Evolutionary conservation across 2,888 invertebrate species (phyloP).

Genomic region (Pseudococcus viburni): DNA sequence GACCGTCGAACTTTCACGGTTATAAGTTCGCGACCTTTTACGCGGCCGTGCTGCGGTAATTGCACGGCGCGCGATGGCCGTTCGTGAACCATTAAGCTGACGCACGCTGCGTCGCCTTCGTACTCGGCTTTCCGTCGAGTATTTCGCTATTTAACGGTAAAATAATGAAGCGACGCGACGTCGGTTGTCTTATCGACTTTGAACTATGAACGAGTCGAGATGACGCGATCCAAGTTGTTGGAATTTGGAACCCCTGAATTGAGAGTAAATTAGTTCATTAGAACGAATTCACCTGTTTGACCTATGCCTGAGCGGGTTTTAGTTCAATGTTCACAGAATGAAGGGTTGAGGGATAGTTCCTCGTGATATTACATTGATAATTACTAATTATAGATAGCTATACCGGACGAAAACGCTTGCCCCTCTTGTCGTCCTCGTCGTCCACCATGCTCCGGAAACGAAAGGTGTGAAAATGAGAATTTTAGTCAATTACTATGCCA

Average conservation of each 20-base stretch:
- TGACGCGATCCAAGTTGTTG: no score
- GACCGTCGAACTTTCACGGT: constrained; percentile 35
- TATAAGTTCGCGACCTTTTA: constrained; percentile 28
- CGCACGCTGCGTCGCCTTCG: background rate
- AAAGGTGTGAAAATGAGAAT: background rate
- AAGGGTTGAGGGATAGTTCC: no score
- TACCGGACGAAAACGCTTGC: background rate
- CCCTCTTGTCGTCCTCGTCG: background rate
- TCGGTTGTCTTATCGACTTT: background rate
- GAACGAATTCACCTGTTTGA: background rate
- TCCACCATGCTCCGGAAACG: background rate
- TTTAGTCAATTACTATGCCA: background rate
- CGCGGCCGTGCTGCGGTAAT: background rate
- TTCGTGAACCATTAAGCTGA: background rate
- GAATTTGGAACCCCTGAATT: no score
- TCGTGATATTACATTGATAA: no score
- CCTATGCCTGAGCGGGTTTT: background rate
- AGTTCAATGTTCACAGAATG: no score
- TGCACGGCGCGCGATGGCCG: background rate
- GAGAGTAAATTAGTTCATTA: no score
- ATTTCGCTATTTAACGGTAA: background rate
- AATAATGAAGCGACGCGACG: background rate
- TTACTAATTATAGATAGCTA: no score
- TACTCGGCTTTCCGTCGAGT: background rate
- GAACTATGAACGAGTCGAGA: no score